phyloP scores from a whole-genome alignment of 2,113 vertebrate species.

The Pelobates fuscus region DNA sequence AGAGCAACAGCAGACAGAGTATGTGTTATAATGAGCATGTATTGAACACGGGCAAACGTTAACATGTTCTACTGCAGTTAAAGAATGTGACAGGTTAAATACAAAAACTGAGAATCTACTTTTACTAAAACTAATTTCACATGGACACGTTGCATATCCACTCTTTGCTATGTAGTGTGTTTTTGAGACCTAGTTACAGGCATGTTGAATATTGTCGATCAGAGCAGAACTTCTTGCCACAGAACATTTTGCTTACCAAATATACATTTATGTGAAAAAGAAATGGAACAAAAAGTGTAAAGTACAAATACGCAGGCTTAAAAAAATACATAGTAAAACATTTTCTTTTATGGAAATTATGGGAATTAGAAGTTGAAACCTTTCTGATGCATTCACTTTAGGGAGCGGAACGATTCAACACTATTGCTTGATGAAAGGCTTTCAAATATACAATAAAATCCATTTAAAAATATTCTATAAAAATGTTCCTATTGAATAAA shows the following conservation, averaged over 20 bases:
- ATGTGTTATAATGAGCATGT: too few species aligned
- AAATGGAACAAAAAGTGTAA: slow-evolving; percentile 55
- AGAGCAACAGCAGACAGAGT: too few species aligned
- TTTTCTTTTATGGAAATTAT: neutral
- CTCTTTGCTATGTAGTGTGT: neutral
- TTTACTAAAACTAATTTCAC: too few species aligned
- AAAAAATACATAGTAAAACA: slow-evolving; percentile 36
- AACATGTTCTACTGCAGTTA: too few species aligned
- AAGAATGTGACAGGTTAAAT: too few species aligned
- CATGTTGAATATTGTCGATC: neutral
- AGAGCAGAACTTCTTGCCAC: neutral
- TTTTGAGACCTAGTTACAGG: neutral
- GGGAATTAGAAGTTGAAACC: slow-evolving; percentile 21
- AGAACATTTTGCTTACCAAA: neutral
- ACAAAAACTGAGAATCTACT: too few species aligned
- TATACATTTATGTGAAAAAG: slow-evolving; percentile 19
- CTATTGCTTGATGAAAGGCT: slow-evolving; percentile 28
- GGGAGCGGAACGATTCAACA: slow-evolving; percentile 3
- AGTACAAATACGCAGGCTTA: slow-evolving; percentile 53
- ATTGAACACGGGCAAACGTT: too few species aligned
- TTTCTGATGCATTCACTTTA: neutral
- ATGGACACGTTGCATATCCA: neutral
- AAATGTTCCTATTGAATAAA: slow-evolving; percentile 71
- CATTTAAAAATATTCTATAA: slow-evolving; percentile 56
- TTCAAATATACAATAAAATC: slow-evolving; percentile 53